These are phyloP conservation scores for Trachymyrmex cornetzi DNA, from an alignment of 1,140 invertebrate genomes.

Conservation along the genomic window DNA sequence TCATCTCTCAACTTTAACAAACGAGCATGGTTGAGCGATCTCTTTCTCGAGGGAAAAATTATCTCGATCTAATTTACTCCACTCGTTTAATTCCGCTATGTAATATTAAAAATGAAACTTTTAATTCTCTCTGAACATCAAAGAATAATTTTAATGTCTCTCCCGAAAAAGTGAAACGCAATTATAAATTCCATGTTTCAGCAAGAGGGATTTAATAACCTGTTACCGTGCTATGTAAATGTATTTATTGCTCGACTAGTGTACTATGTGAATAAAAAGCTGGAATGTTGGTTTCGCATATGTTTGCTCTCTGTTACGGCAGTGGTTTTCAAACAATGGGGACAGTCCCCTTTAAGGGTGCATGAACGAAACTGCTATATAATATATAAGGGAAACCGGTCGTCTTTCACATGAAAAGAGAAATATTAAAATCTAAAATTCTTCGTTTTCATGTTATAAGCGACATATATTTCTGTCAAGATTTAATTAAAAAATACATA, in stretches of 20 bases:
- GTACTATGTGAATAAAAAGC: slow-evolving; percentile 39
- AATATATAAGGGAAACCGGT: slow-evolving; percentile 6
- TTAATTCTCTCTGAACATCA: neutral
- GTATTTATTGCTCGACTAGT: slow-evolving; percentile 35
- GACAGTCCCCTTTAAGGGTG: slow-evolving; percentile 19
- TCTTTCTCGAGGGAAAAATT: neutral
- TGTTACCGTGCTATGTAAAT: neutral
- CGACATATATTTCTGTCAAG: neutral
- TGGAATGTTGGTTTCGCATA: slow-evolving; percentile 46
- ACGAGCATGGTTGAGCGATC: neutral
- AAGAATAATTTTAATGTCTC: slow-evolving; percentile 8
- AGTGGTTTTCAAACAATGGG: slow-evolving; percentile 47
- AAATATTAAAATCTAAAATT: neutral
- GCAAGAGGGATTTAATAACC: slow-evolving; percentile 3
- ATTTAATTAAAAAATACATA: neutral
- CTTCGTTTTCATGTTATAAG: neutral
- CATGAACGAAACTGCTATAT: slow-evolving; percentile 5
- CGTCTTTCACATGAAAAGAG: slow-evolving; percentile 11
- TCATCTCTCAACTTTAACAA: neutral
- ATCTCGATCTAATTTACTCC: neutral
- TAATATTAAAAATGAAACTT: slow-evolving; percentile 5
- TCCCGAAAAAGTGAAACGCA: neutral
- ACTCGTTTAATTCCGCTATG: neutral
- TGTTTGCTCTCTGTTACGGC: slow-evolving; percentile 35
- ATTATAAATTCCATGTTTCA: slow-evolving; percentile 6